Evolutionary conservation across 2,888 invertebrate species (phyloP).

Genomic region (Synanthedon andrenaeformis): DNA sequence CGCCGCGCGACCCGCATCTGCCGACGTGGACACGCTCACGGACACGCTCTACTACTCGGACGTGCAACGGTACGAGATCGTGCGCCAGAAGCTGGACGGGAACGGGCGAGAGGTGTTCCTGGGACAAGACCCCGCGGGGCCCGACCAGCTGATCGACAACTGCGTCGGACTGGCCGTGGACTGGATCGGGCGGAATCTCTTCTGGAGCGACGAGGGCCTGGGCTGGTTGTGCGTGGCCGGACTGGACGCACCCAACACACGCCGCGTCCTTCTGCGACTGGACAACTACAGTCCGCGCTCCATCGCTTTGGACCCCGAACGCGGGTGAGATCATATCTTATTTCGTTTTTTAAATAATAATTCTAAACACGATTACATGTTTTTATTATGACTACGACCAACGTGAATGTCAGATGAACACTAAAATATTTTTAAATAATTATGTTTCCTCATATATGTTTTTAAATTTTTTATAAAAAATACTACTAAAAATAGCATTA

Average conservation of each 20-base stretch:
- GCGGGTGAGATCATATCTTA: slow-evolving; percentile 54
- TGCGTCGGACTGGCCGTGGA: slow-evolving; percentile 85
- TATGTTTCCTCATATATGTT: no score
- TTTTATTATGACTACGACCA: no score
- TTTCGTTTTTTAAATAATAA: neutral
- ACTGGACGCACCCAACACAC: slow-evolving; percentile 66
- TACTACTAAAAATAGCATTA: no score
- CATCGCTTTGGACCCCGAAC: slow-evolving; percentile 76
- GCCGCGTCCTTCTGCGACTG: slow-evolving; percentile 69
- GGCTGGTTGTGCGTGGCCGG: slow-evolving; percentile 77
- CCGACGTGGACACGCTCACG: slow-evolving; percentile 75
- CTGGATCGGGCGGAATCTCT: slow-evolving; percentile 80
- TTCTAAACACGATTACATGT: neutral
- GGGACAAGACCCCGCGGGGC: slow-evolving; percentile 39
- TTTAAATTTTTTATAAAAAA: no score
- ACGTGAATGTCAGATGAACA: no score
- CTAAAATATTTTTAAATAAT: no score
- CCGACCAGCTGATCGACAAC: slow-evolving; percentile 52
- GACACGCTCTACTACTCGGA: slow-evolving; percentile 75
- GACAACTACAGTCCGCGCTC: slow-evolving; percentile 71
- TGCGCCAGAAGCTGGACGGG: slow-evolving; percentile 74
- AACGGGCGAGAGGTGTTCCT: slow-evolving; percentile 68
- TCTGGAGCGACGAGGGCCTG: slow-evolving; percentile 84
- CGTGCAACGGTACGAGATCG: slow-evolving; percentile 69
- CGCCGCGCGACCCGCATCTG: slow-evolving; percentile 73